Evolutionary conservation across 2,797 vertebrate genomes (phyloP).

Genomic region (Danio jaintianensis): DNA sequence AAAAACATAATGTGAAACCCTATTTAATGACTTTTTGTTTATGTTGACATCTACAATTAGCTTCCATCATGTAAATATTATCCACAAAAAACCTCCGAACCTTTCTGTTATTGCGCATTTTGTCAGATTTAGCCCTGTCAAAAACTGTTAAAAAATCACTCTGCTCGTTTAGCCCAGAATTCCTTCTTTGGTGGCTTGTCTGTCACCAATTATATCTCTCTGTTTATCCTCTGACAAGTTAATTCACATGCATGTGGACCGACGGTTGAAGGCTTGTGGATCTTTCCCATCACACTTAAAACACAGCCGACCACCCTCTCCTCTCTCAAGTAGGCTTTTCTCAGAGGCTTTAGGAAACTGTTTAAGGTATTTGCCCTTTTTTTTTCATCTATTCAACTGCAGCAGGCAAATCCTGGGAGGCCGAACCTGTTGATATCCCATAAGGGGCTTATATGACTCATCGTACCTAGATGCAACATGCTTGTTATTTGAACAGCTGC

Average conservation of each 20-base stretch:
- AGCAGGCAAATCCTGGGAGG: constrained; percentile 61
- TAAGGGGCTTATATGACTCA: constrained; percentile 62
- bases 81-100: background rate
- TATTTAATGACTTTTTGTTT: constrained; percentile 3
- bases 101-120: constrained; percentile 42
- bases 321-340: constrained; percentile 63
- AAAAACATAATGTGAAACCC: background rate
- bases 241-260: constrained; percentile 64
- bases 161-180: constrained; percentile 49
- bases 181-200: constrained; percentile 55
- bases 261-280: constrained; percentile 60
- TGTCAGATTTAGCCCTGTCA: constrained; percentile 38
- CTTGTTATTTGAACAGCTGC: constrained; percentile 65
- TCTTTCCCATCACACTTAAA: constrained; percentile 65
- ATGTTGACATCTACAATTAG: constrained; percentile 32
- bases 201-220: constrained; percentile 62
- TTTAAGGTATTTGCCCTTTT: constrained; percentile 64
- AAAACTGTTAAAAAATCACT: constrained; percentile 52
- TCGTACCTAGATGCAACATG: constrained; percentile 58
- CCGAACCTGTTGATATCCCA: constrained; percentile 63
- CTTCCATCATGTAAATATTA: constrained; percentile 6
- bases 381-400: constrained; percentile 63
- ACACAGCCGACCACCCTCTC: constrained; percentile 59
- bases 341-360: constrained; percentile 63
- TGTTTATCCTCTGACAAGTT: constrained; percentile 65